Percentiles rank a stretch among this genome's conserved stretches.
Conservation (phyloP, 2,888 invertebrate genomes). For the Eurois occulta region DNA sequence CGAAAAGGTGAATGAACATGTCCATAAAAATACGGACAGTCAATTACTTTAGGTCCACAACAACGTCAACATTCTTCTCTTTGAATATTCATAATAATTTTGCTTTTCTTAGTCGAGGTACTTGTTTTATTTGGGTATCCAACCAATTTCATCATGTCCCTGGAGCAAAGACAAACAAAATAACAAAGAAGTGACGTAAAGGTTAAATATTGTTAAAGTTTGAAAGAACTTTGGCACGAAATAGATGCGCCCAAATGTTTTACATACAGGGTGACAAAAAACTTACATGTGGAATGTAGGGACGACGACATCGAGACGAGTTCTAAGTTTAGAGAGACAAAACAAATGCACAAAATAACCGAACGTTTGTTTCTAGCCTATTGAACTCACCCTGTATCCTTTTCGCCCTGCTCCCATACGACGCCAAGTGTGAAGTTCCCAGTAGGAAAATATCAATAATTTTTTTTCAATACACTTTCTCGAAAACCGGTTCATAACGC, state of each 20-base stretch:
- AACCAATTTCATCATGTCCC: constrained; percentile 67
- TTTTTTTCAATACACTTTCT: too few species aligned
- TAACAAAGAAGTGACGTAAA: constrained; percentile 73
- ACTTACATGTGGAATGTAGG: constrained; percentile 6
- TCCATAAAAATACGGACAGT: constrained; percentile 30
- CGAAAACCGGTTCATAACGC: too few species aligned
- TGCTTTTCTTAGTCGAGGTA: constrained; percentile 25
- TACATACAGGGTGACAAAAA: constrained; percentile 46
- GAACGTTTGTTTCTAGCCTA: constrained; percentile 35
- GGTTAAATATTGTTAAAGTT: constrained; percentile 83
- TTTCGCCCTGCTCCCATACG: constrained; percentile 8
- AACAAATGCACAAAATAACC: constrained; percentile 45
- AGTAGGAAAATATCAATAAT: neutral
- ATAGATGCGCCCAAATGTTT: constrained; percentile 55
- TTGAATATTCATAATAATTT: constrained; percentile 55
- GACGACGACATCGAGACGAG: constrained; percentile 12
- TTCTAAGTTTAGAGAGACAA: constrained; percentile 33
- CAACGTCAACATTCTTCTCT: constrained; percentile 30
- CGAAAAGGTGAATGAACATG: constrained; percentile 28
- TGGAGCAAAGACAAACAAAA: constrained; percentile 68
- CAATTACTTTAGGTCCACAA: constrained; percentile 36
- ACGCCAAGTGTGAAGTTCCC: neutral
- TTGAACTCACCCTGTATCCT: constrained; percentile 36
- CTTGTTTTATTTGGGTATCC: constrained; percentile 55
- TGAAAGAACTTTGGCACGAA: constrained; percentile 65